Percentiles rank a stretch among this genome's conserved stretches.
These are phyloP conservation scores for Ammodytes marinus DNA, from an alignment of 2,113 vertebrate species.

Conservation along the genomic window DNA sequence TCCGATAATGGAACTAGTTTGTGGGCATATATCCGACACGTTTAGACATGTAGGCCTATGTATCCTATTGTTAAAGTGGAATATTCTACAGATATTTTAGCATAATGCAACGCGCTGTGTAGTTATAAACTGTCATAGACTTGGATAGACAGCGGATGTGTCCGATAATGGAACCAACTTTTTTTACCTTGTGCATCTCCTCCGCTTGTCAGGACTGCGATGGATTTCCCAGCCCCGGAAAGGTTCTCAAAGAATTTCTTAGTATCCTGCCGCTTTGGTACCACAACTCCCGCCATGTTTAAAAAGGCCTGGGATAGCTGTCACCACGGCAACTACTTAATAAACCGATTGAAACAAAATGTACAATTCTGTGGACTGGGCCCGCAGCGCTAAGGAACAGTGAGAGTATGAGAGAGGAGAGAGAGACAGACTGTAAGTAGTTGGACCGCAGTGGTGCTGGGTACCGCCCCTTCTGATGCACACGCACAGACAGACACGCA, in stretches of 20 bases:
- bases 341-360: background rate
- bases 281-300: constrained; percentile 53
- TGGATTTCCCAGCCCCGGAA: constrained; percentile 91
- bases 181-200: constrained; percentile 96
- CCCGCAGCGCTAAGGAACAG: background rate
- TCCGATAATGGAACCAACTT: constrained; percentile 52
- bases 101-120: background rate
- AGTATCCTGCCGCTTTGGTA: constrained; percentile 80
- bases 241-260: constrained; percentile 91
- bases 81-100: background rate
- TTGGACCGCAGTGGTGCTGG: constrained; percentile 53
- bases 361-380: background rate
- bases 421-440: background rate
- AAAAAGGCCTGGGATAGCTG: background rate
- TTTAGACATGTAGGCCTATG: background rate
- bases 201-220: constrained; percentile 94
- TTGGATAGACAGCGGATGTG: background rate
- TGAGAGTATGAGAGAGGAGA: background rate
- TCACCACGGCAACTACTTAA: background rate
- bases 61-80: background rate
- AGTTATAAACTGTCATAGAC: background rate
- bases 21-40: no score
- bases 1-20: no score
- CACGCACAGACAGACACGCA: no score
- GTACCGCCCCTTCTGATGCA: no score